phyloP scores from a whole-genome alignment of 1,140 invertebrate species.

The Adoxophyes honmai region DNA sequence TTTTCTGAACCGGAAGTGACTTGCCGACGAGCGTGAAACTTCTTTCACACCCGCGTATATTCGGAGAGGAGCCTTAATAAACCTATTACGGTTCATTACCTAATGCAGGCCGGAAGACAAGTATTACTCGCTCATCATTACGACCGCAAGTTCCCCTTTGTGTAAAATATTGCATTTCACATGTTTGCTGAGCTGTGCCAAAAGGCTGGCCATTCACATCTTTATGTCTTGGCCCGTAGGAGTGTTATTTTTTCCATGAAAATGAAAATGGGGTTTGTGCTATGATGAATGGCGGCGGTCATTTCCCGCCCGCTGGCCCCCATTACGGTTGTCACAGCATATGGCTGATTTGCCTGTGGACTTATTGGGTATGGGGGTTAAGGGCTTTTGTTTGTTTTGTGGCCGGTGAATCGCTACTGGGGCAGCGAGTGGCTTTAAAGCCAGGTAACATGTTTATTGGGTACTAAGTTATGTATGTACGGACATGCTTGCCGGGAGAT shows the following conservation, averaged over 20 bases:
- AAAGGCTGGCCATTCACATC: constrained; percentile 38
- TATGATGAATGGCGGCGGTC: constrained; percentile 57
- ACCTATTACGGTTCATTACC: constrained; percentile 69
- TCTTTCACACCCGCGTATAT: constrained; percentile 53
- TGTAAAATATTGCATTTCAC: constrained; percentile 56
- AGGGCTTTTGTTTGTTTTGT: constrained; percentile 47
- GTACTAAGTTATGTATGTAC: no score
- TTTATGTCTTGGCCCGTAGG: constrained; percentile 41
- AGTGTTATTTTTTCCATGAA: constrained; percentile 31
- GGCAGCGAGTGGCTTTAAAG: not conserved
- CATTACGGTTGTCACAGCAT: constrained; percentile 48
- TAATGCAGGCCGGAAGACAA: constrained; percentile 62
- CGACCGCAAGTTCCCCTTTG: constrained; percentile 57
- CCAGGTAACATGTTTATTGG: not conserved
- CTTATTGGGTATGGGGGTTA: constrained; percentile 25
- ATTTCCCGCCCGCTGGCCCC: constrained; percentile 44
- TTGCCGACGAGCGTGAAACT: constrained; percentile 45
- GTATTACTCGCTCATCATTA: constrained; percentile 68
- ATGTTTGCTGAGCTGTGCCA: constrained; percentile 44
- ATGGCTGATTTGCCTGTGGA: constrained; percentile 45
- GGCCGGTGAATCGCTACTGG: not conserved
- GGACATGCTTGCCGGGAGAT: no score
- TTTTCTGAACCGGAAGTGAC: constrained; percentile 31
- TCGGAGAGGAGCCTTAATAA: constrained; percentile 53
- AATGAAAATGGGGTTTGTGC: constrained; percentile 55